Evolutionary conservation across 92 coral and sea anemone genomes (phyloP).

Genomic region (Ricordea florida): DNA sequence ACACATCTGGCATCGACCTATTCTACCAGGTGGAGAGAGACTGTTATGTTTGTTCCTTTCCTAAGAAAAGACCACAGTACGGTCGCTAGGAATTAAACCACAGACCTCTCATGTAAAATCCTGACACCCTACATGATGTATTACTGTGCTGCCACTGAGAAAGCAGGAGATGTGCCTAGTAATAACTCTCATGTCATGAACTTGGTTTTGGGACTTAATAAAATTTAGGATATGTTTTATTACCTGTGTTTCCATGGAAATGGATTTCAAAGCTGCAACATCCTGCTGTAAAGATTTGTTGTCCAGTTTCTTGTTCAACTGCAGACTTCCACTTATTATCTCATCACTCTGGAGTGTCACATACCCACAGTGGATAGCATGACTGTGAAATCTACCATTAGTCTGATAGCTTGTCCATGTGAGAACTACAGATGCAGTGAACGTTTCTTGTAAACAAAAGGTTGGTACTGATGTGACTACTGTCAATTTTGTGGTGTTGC

Average conservation of each 20-base stretch:
- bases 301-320: conserved; percentile 16
- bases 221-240: no score
- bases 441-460: conserved; percentile 11
- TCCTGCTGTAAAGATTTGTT: conserved; percentile 27
- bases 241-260: conserved; percentile 68
- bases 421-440: conserved; percentile 48
- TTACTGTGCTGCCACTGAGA: no score
- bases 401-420: conserved; percentile 39
- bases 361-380: conserved; percentile 41
- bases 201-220: no score
- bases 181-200: no score
- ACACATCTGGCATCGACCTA: no score
- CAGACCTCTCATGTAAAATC: no score
- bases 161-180: no score
- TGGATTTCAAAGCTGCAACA: conserved; percentile 55
- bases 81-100: no score
- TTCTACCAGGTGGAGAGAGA: no score
- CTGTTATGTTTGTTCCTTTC: no score
- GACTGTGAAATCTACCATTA: not conserved
- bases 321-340: conserved; percentile 23
- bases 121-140: no score
- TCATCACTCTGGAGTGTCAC: conserved; percentile 19
- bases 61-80: no score
- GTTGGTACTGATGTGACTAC: conserved; percentile 55
- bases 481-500: conserved; percentile 39